Evolutionary conservation across 35 echinoderm and acorn worm genomes (phyloP).

Genomic region (Eucidaris tribuloides): DNA sequence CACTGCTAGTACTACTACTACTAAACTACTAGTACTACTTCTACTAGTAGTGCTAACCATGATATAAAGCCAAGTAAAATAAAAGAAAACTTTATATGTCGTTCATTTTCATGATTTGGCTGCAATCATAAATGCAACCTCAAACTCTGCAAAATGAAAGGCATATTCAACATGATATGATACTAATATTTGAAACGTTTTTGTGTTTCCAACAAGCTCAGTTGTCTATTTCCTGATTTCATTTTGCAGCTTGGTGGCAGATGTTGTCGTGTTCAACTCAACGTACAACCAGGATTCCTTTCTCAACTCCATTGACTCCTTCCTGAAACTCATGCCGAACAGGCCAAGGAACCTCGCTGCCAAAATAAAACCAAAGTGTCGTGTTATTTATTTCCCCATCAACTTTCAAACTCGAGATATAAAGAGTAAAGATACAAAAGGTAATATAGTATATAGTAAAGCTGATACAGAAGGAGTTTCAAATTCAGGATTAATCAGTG

Average conservation of each 20-base stretch:
- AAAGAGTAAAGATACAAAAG: background rate
- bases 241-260: slow-evolving; percentile 76
- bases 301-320: slow-evolving; percentile 70
- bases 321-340: slow-evolving; percentile 82
- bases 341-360: slow-evolving; percentile 40
- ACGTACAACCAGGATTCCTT: slow-evolving; percentile 91
- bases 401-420: slow-evolving; percentile 35
- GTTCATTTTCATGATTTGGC: too few species aligned
- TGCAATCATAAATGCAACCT: too few species aligned
- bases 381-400: slow-evolving; percentile 81
- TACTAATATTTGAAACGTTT: too few species aligned
- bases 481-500: too few species aligned
- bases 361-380: slow-evolving; percentile 81
- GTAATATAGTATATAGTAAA: background rate
- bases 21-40: too few species aligned
- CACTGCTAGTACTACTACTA: too few species aligned
- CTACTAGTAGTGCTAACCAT: too few species aligned
- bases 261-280: slow-evolving; percentile 83
- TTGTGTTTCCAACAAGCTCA: background rate
- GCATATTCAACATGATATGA: too few species aligned
- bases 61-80: too few species aligned
- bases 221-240: background rate
- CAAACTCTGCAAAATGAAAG: too few species aligned
- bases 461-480: background rate
- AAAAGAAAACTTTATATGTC: too few species aligned